Percentiles rank a stretch among this genome's conserved stretches.
phyloP scores from a whole-genome alignment of 1,140 invertebrate genomes.

The Conopomorpha cramerella region DNA sequence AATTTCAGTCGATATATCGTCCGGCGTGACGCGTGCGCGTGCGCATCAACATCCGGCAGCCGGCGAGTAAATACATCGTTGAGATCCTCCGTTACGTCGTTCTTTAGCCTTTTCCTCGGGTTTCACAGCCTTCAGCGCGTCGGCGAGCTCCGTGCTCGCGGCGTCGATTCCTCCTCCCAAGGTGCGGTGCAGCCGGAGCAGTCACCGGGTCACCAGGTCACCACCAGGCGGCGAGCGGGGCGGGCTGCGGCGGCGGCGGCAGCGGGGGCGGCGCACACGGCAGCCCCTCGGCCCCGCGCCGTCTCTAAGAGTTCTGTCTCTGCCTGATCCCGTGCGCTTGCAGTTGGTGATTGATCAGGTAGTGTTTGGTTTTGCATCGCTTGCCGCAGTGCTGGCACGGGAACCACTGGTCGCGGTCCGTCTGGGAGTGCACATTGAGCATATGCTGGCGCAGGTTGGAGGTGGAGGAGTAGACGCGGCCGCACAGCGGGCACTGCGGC shows the following conservation, averaged over 20 bases:
- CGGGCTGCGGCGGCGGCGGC: constrained; percentile 80
- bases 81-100: no score
- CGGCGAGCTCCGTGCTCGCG: no score
- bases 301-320: constrained; percentile 60
- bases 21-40: constrained; percentile 75
- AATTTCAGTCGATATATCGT: constrained; percentile 56
- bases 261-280: constrained; percentile 78
- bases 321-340: constrained; percentile 74
- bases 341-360: constrained; percentile 76
- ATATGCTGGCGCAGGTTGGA: constrained; percentile 74
- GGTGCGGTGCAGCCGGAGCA: constrained; percentile 27
- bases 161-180: no score
- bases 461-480: constrained; percentile 69
- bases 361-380: constrained; percentile 77
- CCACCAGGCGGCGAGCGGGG: constrained; percentile 55
- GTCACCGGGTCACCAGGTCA: constrained; percentile 22
- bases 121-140: no score
- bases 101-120: no score
- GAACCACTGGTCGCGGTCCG: constrained; percentile 71
- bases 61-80: no score
- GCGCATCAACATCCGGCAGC: constrained; percentile 81
- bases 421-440: constrained; percentile 73
- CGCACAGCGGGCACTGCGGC: constrained; percentile 70
- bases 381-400: constrained; percentile 74
- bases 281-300: constrained; percentile 68